phyloP scores from a whole-genome alignment of 2,888 invertebrate species.

The Tigriopus californicus region DNA sequence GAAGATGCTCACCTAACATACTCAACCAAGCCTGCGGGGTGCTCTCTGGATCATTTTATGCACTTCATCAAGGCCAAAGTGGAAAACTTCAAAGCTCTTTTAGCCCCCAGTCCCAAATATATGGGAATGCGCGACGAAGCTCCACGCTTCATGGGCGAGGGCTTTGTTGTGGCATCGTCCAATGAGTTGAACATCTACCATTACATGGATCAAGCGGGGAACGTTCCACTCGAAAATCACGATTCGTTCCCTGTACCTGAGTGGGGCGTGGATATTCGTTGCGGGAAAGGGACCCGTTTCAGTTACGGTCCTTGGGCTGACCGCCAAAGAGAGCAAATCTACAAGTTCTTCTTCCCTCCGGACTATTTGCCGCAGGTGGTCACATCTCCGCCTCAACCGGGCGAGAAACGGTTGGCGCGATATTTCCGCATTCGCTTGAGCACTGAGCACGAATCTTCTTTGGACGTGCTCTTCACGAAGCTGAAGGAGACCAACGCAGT shows the following conservation, averaged over 20 bases:
- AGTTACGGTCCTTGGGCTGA: slow-evolving; percentile 99
- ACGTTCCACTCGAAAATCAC: slow-evolving; percentile 72
- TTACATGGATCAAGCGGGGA: slow-evolving; percentile 82
- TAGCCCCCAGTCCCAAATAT: slow-evolving; percentile 40
- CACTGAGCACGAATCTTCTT: slow-evolving; percentile 74
- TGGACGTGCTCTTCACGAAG: slow-evolving; percentile 90
- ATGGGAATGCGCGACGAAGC: slow-evolving; percentile 83
- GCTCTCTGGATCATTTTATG: slow-evolving; percentile 81
- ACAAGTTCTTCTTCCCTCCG: slow-evolving; percentile 81
- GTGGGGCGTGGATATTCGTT: slow-evolving; percentile 82
- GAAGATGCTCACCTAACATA: slow-evolving; percentile 88
- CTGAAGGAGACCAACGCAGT: slow-evolving; percentile 88
- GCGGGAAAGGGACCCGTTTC: slow-evolving; percentile 77
- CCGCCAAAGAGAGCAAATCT: slow-evolving; percentile 79
- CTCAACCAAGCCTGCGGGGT: slow-evolving; percentile 85
- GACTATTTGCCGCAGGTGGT: slow-evolving; percentile 30
- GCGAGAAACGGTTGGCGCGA: slow-evolving; percentile 68
- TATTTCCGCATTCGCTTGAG: slow-evolving; percentile 81
- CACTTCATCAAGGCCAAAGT: slow-evolving; percentile 84
- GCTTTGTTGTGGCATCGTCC: slow-evolving; percentile 88
- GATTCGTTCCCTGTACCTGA: slow-evolving; percentile 86
- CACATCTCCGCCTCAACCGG: slow-evolving; percentile 61
- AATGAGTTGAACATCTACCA: slow-evolving; percentile 86
- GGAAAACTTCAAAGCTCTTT: slow-evolving; percentile 58
- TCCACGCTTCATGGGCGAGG: slow-evolving; percentile 93